Base-by-base conservation (phyloP, 2,888 invertebrate species). In the Punctoribates punctum region DNA sequence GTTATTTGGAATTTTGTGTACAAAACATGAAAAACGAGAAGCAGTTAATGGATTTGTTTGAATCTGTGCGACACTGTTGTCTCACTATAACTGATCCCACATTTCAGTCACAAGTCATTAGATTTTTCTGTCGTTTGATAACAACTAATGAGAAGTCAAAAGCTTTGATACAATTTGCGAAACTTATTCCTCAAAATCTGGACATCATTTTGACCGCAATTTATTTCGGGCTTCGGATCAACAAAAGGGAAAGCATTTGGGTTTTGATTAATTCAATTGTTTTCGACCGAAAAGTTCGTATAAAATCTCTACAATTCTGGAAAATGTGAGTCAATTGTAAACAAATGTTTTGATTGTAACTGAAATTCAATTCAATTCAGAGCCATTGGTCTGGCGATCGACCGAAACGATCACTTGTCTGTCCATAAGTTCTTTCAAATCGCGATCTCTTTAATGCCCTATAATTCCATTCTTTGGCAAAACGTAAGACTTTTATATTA, bases 371-470 rank as follows among this genome's bases (percentile, higher is more conserved):
- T 23, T 73, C 15, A 6, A 1, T 25, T 54, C 20, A 76, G 76
- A 17, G 76, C 74, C 29, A 73, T 77, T 42, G 72, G 74, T 42
- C 46, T 77, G 57, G 75, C 77, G 5, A 72, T 77, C 15, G 75
- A 77, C 25, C 46, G 73, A 57, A 48, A 38, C 29, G 77, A 77
- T 73, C 77, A 77, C 62, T 72, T 75, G 23, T 75, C 72, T 48
- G 70, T 73, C 20, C 77, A 77, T 48, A 73, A 75, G 34, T 72
- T 77, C 51, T 75, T 77, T 38, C 75, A 73, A 62, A 70, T 77
- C 38, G 77, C 77, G 4, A 34, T 77, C 17, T 65, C 75, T 20
- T 34, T 57, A 25, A 25, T 72, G 42, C 77, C 77, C 0, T 77
- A 62, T 27, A 77, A 77, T 51, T 38, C 54, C 17, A 42, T 20